Conservation (phyloP, 2,113 vertebrate genomes). For the Geococcyx californianus region DNA sequence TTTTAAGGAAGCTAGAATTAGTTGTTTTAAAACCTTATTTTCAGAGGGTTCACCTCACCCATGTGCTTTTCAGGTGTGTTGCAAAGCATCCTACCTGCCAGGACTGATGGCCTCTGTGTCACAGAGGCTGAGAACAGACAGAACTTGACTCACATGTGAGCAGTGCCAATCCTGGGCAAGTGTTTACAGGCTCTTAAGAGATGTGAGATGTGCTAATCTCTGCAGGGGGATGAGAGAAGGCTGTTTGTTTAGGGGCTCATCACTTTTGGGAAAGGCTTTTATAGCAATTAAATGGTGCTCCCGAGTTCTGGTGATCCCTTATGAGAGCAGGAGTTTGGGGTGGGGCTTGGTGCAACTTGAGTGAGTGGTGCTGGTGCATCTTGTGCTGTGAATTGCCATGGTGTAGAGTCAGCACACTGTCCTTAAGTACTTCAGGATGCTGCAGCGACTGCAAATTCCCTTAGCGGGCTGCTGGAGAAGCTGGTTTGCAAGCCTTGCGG, state of each 20-base stretch:
- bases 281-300: neutral
- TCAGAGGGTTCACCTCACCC: neutral
- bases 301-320: neutral
- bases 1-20: neutral
- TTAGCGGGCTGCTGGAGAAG: neutral
- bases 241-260: neutral
- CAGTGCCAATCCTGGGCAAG: neutral
- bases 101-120: neutral
- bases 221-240: neutral
- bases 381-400: neutral
- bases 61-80: neutral
- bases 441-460: neutral
- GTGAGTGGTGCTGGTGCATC: neutral
- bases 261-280: neutral
- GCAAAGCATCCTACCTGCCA: neutral
- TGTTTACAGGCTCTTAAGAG: neutral
- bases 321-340: neutral
- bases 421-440: neutral
- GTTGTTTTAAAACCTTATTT: neutral
- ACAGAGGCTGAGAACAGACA: neutral
- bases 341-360: neutral
- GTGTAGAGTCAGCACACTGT: neutral
- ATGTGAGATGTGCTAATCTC: neutral
- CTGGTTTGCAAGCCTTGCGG: neutral
- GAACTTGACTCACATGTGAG: neutral